Base-by-base conservation (phyloP, 2,113 vertebrate genomes). In the Cyanoderma ruficeps region DNA sequence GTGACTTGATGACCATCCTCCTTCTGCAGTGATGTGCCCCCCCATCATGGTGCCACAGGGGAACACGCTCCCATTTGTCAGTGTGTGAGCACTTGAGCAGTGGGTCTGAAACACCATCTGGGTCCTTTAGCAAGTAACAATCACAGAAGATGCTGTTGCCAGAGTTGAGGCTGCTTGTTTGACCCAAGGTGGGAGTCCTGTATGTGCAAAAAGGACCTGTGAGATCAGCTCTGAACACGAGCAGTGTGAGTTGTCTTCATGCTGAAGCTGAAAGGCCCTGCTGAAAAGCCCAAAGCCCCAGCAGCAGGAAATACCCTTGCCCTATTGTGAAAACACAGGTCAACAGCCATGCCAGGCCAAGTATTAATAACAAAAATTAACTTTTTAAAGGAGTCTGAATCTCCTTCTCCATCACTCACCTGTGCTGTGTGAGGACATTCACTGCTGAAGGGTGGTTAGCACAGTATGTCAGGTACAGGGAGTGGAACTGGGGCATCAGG, bases 371-470 rank as follows among this genome's bases (percentile, higher is more conserved):
- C 4, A 59, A 47, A 63, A 87, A 30, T 27, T 15, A 63, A 21
- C 52, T 10, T 72, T 65, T 30, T 6, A 23, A 67, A 89, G 61
- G 49, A 35, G 60, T 12, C 52, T 44, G 19, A 27, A n/a, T 30
- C n/a, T 46, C 46, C 67, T 71, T 28, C 60, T 69, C 42, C 47
- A 47, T 16, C 61, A 80, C 97, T 98, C 97, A 99, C 99, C 99
- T 99, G 98, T 99, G 99, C 39, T 99, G 98, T 6, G 99, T 99
- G 95, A 99, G 98, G 93, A 99, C 99, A 22, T 96, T 98, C 83
- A 99, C 99, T 13, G 99, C 99, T 5, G 98, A 98, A 0, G 99
- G 99, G 89, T 99, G 99, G 92, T 99, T 99, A 69, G 98, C 98
- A 57, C 99, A 99, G 97, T 99, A 99, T 0, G 98, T 97, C 95